Evolutionary conservation across 2,113 vertebrate genomes (phyloP).

Genomic region (Mesembrinibis cayennensis): DNA sequence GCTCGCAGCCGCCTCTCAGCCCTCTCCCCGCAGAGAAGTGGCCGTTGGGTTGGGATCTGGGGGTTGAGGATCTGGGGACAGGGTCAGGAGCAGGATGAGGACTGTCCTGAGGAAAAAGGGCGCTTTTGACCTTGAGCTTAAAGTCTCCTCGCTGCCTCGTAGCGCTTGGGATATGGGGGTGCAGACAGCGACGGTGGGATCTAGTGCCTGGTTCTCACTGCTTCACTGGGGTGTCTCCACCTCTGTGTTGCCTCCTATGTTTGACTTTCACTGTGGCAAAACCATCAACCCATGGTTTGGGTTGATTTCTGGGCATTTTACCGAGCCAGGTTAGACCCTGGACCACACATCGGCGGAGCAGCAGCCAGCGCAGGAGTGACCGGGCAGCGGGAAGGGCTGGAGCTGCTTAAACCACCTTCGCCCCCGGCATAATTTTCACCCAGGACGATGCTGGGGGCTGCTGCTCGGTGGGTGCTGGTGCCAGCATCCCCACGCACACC

Average conservation of each 20-base stretch:
- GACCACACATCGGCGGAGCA: rapidly evolving
- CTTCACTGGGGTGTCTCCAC: neutral
- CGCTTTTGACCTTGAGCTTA: neutral
- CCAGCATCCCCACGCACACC: neutral
- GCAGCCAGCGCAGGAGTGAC: neutral
- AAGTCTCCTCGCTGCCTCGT: rapidly evolving
- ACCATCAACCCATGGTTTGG: neutral
- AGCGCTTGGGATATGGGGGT: neutral
- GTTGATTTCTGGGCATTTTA: neutral
- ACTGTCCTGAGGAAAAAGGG: neutral
- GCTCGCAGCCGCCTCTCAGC: neutral
- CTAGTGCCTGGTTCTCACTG: neutral
- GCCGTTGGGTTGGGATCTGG: neutral
- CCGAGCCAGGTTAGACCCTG: neutral
- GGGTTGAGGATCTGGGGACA: neutral
- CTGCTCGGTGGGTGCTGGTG: neutral
- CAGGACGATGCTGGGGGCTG: neutral
- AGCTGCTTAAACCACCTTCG: neutral
- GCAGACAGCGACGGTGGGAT: rapidly evolving
- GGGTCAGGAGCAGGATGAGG: neutral
- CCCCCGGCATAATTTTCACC: neutral
- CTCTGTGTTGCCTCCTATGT: neutral
- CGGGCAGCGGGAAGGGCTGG: neutral
- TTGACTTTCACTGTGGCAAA: neutral
- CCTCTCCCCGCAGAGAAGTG: rapidly evolving